These are phyloP conservation scores for Luperina testacea DNA, from an alignment of 2,888 invertebrate genomes.

Conservation along the genomic window DNA sequence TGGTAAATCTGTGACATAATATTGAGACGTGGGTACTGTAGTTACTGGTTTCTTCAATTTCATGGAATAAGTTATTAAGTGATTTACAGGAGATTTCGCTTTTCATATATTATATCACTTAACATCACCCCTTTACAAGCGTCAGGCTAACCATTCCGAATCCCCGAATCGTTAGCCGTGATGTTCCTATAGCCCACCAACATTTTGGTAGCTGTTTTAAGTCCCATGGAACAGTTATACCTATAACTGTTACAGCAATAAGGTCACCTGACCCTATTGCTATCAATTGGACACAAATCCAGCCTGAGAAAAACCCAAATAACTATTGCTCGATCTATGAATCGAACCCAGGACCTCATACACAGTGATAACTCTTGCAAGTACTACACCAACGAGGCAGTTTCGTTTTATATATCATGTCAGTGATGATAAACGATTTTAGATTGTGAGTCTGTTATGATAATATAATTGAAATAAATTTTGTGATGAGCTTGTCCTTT, in stretches of 20 bases:
- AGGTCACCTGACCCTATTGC: background rate
- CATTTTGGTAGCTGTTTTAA: background rate
- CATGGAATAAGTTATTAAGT: too few relatives aligned
- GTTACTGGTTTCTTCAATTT: constrained; percentile 12
- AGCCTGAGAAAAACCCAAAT: background rate
- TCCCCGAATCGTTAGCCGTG: too few relatives aligned
- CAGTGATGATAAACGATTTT: background rate
- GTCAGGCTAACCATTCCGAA: too few relatives aligned
- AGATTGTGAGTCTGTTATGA: background rate
- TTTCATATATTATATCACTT: background rate
- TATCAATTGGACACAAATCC: background rate
- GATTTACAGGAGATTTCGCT: background rate
- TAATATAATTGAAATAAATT: background rate
- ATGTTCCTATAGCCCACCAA: background rate
- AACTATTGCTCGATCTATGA: background rate
- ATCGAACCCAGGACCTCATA: background rate
- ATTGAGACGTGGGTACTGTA: background rate
- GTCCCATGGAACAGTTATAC: too few relatives aligned
- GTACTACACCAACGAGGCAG: background rate
- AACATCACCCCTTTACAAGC: background rate
- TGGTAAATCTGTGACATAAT: background rate
- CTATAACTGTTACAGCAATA: too few relatives aligned
- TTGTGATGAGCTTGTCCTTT: background rate
- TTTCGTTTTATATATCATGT: too few relatives aligned
- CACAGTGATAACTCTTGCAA: background rate